These are phyloP conservation scores for Phenganax stokvisi DNA, from an alignment of 92 coral and sea anemone genomes.

Conservation along the genomic window DNA sequence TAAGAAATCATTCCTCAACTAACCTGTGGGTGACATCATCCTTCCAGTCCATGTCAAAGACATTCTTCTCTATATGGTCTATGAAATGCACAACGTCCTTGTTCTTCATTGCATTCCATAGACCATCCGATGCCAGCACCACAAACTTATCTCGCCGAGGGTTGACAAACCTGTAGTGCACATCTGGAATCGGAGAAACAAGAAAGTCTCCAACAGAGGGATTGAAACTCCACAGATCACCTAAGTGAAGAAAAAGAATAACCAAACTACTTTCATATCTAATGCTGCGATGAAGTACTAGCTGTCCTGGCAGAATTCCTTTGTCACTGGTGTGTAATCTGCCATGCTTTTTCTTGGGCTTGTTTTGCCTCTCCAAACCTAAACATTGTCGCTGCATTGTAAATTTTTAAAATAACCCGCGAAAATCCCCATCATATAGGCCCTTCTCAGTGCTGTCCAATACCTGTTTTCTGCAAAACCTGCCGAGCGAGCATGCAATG, in stretches of 20 bases:
- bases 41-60: slow-evolving; percentile 52
- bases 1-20: background rate
- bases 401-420: no score
- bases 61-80: slow-evolving; percentile 62
- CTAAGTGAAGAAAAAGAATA: slow-evolving; percentile 36
- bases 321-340: no score
- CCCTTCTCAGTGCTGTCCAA: no score
- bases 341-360: no score
- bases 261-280: background rate
- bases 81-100: slow-evolving; percentile 89
- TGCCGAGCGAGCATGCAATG: slow-evolving; percentile 88
- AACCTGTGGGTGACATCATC: slow-evolving; percentile 92
- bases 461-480: background rate
- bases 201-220: slow-evolving; percentile 77
- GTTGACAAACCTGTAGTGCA: slow-evolving; percentile 63
- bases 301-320: no score
- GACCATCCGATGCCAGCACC: slow-evolving; percentile 82
- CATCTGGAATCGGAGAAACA: slow-evolving; percentile 95
- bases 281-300: background rate
- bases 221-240: slow-evolving; percentile 94
- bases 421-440: no score
- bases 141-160: slow-evolving; percentile 74
- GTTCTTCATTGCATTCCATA: slow-evolving; percentile 86
- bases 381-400: no score
- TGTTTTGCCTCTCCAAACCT: no score